Conservation (phyloP, 2,113 vertebrate species). For the Pachycephala philippinensis region DNA sequence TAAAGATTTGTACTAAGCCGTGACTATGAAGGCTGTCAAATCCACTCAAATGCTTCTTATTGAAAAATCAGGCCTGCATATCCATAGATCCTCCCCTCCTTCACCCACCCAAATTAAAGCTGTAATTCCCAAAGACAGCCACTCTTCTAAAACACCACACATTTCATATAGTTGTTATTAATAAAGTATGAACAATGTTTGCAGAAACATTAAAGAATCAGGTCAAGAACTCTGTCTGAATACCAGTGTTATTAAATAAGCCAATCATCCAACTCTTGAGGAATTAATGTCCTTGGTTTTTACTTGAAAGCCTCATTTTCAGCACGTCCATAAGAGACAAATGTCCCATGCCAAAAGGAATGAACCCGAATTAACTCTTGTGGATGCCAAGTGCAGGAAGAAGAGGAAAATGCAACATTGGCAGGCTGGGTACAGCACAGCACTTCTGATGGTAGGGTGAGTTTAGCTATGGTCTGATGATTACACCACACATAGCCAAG, state of each 20-base stretch:
- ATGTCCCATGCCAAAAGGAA: background rate
- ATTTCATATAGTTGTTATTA: constrained; percentile 2
- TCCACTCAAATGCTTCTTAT: constrained; percentile 14
- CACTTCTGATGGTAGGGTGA: fast-evolving
- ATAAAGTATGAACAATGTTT: constrained; percentile 14
- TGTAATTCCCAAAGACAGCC: constrained; percentile 12
- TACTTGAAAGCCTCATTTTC: constrained; percentile 2
- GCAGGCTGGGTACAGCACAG: background rate
- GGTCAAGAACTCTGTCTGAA: background rate
- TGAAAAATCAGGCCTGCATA: constrained; percentile 11
- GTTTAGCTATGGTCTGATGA: background rate
- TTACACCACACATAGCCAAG: background rate
- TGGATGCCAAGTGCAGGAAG: background rate
- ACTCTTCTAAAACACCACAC: background rate
- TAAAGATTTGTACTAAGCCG: constrained; percentile 6
- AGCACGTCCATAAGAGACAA: background rate
- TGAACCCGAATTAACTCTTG: background rate
- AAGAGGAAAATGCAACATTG: background rate
- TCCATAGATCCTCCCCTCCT: background rate
- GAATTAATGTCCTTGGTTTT: constrained; percentile 37
- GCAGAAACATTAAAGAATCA: constrained; percentile 36
- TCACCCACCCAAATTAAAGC: background rate
- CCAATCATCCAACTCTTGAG: background rate
- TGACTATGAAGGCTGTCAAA: constrained; percentile 12
- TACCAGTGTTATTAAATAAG: constrained; percentile 19